These are phyloP conservation scores for Pachydiplax longipennis DNA, from an alignment of 2,888 invertebrate genomes.

Conservation along the genomic window DNA sequence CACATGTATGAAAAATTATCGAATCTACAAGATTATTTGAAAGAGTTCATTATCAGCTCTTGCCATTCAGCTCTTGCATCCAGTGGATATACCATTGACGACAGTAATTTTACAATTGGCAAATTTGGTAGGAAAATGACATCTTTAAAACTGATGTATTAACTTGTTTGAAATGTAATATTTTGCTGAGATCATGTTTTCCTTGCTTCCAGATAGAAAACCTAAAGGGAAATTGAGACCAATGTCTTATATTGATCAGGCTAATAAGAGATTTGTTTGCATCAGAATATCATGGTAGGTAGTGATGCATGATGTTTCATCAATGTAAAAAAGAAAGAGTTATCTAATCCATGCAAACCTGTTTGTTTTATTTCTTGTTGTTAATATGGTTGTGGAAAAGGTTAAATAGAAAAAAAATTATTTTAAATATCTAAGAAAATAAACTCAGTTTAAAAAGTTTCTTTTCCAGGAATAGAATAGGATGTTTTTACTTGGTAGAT, in stretches of 20 bases:
- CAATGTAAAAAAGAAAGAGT: no score
- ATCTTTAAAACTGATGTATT: background rate
- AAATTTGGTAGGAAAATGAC: background rate
- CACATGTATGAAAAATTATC: conserved; percentile 59
- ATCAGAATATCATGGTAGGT: conserved; percentile 77
- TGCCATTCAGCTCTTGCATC: conserved; percentile 77
- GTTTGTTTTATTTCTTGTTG: no score
- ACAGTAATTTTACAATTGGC: conserved; percentile 61
- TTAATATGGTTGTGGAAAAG: no score
- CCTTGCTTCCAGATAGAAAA: conserved; percentile 54
- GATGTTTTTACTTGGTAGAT: no score
- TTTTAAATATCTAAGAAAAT: no score
- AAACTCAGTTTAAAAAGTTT: no score
- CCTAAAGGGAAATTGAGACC: conserved; percentile 60
- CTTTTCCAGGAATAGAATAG: no score
- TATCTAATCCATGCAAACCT: no score
- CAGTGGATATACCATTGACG: conserved; percentile 81
- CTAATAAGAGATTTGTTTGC: conserved; percentile 82
- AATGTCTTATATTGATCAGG: conserved; percentile 88
- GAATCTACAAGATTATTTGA: conserved; percentile 64
- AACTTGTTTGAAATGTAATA: background rate
- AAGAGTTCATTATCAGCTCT: conserved; percentile 70
- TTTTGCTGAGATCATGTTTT: background rate
- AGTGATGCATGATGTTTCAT: background rate
- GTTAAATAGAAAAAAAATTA: no score